These are phyloP conservation scores for Galleria mellonella DNA, from an alignment of 1,140 invertebrate genomes.

Conservation along the genomic window DNA sequence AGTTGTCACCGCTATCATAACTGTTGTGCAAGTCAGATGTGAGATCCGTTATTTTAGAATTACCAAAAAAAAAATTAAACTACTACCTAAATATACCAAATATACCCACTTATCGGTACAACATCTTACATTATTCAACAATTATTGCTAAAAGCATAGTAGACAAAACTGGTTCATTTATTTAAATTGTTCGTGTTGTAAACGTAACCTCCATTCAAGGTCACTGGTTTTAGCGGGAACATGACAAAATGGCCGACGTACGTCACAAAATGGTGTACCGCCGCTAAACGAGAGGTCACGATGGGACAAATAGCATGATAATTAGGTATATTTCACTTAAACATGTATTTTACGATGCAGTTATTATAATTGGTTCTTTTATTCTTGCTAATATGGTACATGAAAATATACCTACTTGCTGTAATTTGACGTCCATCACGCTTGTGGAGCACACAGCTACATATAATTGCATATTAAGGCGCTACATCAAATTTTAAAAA, in stretches of 20 bases:
- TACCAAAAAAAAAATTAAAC: too few species aligned
- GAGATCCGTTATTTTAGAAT: too few species aligned
- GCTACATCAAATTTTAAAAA: neutral
- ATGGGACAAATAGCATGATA: slow-evolving; percentile 12
- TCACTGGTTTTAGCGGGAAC: slow-evolving; percentile 38
- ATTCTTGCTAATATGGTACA: neutral
- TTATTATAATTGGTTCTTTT: neutral
- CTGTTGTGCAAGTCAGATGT: too few species aligned
- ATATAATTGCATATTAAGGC: neutral
- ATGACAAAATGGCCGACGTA: slow-evolving; percentile 28
- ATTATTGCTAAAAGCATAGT: neutral
- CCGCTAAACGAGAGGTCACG: slow-evolving; percentile 38
- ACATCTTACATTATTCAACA: neutral
- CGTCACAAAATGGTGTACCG: slow-evolving; percentile 15
- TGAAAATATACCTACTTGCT: neutral
- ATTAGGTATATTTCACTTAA: slow-evolving; percentile 10
- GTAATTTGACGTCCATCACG: neutral
- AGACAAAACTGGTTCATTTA: neutral
- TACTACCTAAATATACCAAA: neutral
- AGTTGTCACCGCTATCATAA: too few species aligned
- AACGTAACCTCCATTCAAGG: slow-evolving; percentile 20
- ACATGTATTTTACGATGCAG: neutral
- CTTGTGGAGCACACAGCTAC: neutral
- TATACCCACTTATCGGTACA: neutral
- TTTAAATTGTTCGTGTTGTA: slow-evolving; percentile 3